Percentiles rank a stretch among this genome's conserved stretches.
Evolutionary conservation across 2,797 vertebrate species (phyloP).

Genomic region (Myotis pilosus): DNA sequence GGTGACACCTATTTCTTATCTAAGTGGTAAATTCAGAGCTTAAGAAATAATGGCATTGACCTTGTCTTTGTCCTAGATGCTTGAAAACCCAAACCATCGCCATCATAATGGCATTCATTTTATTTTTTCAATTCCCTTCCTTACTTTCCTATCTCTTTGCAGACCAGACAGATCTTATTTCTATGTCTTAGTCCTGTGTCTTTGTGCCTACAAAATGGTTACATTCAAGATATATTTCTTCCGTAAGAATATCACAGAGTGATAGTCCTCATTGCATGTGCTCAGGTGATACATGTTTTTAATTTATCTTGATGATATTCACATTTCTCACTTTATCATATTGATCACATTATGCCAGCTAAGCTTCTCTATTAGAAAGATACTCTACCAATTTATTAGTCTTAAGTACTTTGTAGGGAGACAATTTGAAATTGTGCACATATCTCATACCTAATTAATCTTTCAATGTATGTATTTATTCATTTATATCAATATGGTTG

Average conservation of each 20-base stretch:
- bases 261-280: not conserved
- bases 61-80: not conserved
- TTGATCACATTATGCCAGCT: not conserved
- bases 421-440: not conserved
- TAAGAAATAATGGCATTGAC: not conserved
- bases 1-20: fast-evolving
- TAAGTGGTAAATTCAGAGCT: not conserved
- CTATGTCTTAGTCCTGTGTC: not conserved
- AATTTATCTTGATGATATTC: not conserved
- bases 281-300: not conserved
- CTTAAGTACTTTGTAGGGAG: not conserved
- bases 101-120: not conserved
- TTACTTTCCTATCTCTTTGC: not conserved
- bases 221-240: not conserved
- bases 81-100: fast-evolving
- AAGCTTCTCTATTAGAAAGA: not conserved
- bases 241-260: not conserved
- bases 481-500: not conserved
- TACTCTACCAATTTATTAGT: not conserved
- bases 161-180: not conserved
- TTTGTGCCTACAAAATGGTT: not conserved
- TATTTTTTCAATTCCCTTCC: not conserved
- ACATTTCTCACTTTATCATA: not conserved
- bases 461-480: not conserved
- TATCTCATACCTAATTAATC: not conserved